Evolutionary conservation across 2,797 vertebrate genomes (phyloP).

Genomic region (Diplodus sargus): DNA sequence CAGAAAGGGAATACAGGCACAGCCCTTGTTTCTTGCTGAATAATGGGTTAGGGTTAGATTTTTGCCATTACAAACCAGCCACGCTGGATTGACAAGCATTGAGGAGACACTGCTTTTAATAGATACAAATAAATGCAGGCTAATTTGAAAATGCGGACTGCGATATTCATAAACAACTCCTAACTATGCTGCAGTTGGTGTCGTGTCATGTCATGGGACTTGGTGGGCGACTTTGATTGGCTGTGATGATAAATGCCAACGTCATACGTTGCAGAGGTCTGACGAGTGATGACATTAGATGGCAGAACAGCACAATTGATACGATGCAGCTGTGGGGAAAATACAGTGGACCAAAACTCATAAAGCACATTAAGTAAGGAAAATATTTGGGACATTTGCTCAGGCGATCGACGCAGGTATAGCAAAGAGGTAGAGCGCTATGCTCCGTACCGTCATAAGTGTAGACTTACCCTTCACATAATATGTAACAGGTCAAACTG

Average conservation of each 20-base stretch:
- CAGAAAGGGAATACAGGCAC: not conserved
- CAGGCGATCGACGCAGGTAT: not conserved
- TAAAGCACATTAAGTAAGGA: too few species aligned
- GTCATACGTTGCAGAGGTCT: conserved; percentile 82
- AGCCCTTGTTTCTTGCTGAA: not conserved
- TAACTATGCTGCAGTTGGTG: conserved; percentile 49
- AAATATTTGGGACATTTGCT: too few species aligned
- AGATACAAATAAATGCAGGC: not conserved
- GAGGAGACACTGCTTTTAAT: not conserved
- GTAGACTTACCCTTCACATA: not conserved
- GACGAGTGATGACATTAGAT: conserved; percentile 35
- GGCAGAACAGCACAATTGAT: conserved; percentile 20
- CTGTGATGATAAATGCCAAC: conserved; percentile 62
- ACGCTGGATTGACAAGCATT: not conserved
- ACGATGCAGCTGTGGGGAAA: not conserved
- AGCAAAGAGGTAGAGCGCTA: too few species aligned
- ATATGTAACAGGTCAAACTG: not conserved
- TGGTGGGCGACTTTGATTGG: conserved; percentile 63
- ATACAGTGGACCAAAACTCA: not conserved
- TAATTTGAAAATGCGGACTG: not conserved
- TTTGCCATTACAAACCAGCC: too few species aligned
- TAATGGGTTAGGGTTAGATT: too few species aligned
- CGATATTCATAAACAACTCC: conserved; percentile 3
- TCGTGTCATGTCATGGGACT: conserved; percentile 67
- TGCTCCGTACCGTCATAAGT: not conserved